Percentiles rank a stretch among this genome's conserved stretches.
Conservation (phyloP, 2,797 vertebrate genomes). For the Cryptoblepharus egeriae region DNA sequence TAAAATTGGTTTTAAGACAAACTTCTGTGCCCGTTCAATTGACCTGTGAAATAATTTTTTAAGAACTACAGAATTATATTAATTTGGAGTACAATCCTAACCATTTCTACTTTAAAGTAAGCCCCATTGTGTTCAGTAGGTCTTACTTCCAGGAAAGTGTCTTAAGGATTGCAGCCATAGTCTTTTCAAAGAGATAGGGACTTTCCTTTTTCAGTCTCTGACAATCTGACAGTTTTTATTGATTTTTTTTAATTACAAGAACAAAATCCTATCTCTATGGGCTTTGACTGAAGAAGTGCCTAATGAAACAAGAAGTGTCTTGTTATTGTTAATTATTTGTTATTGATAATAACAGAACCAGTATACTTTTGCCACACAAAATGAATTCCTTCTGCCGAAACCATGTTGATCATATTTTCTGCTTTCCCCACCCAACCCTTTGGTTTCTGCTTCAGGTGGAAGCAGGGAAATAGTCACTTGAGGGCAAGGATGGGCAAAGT, state of each 20-base stretch:
- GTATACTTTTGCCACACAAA: background rate
- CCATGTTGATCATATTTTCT: background rate
- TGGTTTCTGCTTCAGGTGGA: no score
- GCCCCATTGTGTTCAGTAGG: no score
- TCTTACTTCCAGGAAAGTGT: no score
- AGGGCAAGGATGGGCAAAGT: no score
- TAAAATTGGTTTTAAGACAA: background rate
- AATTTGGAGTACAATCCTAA: background rate
- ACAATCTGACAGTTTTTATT: background rate
- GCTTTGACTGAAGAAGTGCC: background rate
- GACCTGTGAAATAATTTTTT: no score
- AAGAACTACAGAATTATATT: background rate
- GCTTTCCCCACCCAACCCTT: background rate
- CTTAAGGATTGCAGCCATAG: no score
- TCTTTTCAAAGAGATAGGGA: background rate
- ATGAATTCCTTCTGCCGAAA: background rate
- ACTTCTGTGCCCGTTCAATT: no score
- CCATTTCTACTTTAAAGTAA: no score
- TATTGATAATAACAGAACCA: background rate
- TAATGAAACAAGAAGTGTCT: background rate
- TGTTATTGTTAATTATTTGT: background rate
- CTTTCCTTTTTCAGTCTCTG: background rate
- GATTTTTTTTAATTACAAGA: background rate
- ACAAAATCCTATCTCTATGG: background rate
- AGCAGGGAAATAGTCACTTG: background rate